Evolutionary conservation across 1,140 invertebrate genomes (phyloP).

Genomic region (Drosophila ambigua): DNA sequence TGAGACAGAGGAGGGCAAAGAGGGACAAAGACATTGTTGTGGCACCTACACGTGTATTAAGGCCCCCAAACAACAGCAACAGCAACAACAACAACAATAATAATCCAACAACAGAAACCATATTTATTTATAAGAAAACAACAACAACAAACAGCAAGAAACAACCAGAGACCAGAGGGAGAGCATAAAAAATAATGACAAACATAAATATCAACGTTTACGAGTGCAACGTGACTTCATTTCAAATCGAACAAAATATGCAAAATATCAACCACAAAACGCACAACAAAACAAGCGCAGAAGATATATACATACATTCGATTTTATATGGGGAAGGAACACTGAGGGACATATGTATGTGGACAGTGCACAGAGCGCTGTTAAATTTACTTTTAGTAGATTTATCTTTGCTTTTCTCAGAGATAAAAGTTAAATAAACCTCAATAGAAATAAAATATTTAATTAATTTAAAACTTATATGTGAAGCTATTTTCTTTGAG

Average conservation of each 20-base stretch:
- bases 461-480: too few species aligned
- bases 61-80: conserved; percentile 27
- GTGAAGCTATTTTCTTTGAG: too few species aligned
- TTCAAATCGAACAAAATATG: conserved; percentile 82
- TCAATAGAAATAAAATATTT: too few species aligned
- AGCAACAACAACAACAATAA: conserved; percentile 27
- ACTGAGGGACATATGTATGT: too few species aligned
- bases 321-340: conserved; percentile 5
- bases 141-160: conserved; percentile 37
- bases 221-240: conserved; percentile 81
- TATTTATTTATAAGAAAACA: conserved; percentile 47
- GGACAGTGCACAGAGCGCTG: not conserved
- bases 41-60: conserved; percentile 34
- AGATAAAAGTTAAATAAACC: too few species aligned
- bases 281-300: conserved; percentile 10
- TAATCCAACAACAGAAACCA: conserved; percentile 26
- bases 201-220: conserved; percentile 80
- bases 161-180: too few species aligned
- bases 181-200: conserved; percentile 81
- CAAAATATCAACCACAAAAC: conserved; percentile 65
- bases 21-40: conserved; percentile 39
- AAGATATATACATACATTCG: conserved; percentile 6
- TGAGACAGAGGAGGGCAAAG: not conserved
- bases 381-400: too few species aligned
- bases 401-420: too few species aligned